Conservation (phyloP, 2,797 vertebrate genomes). For the Alectoris magna region DNA sequence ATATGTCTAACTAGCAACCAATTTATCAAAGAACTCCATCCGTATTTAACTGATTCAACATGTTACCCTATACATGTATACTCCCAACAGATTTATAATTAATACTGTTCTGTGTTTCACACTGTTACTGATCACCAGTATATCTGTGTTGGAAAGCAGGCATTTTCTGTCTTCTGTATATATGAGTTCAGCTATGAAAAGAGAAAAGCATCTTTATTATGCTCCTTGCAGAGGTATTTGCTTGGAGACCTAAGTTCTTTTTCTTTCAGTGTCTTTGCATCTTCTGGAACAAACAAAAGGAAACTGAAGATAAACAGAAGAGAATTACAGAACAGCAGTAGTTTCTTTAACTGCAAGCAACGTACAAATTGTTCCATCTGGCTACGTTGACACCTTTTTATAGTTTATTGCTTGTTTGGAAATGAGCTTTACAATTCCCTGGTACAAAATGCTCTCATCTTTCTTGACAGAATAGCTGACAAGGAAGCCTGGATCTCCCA, state of each 20-base stretch:
- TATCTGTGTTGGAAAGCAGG: background rate
- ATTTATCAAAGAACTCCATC: background rate
- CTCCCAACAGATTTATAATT: background rate
- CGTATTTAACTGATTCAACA: background rate
- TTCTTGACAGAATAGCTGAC: background rate
- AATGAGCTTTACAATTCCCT: background rate
- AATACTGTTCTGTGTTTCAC: background rate
- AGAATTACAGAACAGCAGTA: background rate
- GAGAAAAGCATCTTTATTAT: background rate
- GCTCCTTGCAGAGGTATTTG: background rate
- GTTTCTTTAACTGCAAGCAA: constrained; percentile 45
- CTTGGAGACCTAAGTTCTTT: background rate
- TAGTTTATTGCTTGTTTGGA: constrained; percentile 19
- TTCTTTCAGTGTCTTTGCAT: background rate
- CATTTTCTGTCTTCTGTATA: background rate
- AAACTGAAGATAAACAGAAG: background rate
- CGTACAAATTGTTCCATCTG: constrained; percentile 31
- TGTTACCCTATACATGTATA: background rate
- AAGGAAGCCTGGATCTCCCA: background rate
- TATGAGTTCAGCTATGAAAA: background rate
- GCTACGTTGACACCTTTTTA: background rate
- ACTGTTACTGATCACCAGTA: background rate
- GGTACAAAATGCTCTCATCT: background rate
- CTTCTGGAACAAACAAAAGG: background rate
- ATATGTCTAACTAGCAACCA: background rate